These are phyloP conservation scores for Heliconius hermathena DNA, from an alignment of 1,140 invertebrate species.

Conservation along the genomic window DNA sequence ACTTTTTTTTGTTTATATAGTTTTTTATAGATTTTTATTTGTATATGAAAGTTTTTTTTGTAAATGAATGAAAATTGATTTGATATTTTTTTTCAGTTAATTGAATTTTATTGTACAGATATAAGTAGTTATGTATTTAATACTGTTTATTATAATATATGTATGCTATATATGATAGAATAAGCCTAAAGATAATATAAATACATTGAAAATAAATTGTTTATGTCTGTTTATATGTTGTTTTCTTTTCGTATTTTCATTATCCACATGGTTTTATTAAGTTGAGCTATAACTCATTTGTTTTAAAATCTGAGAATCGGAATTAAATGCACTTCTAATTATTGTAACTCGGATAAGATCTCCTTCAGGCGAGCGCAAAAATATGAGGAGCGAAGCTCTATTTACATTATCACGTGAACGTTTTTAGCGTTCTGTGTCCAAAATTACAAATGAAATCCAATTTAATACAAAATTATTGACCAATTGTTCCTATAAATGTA, in stretches of 20 bases:
- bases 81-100: background rate
- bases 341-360: no score
- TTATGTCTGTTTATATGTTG: background rate
- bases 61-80: background rate
- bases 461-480: no score
- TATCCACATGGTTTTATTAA: background rate
- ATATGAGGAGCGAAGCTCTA: no score
- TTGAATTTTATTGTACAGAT: background rate
- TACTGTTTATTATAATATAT: background rate
- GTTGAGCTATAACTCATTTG: no score
- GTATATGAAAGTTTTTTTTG: background rate
- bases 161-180: background rate
- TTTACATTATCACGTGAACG: no score
- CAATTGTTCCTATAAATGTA: no score
- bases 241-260: background rate
- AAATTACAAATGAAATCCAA: no score
- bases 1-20: no score
- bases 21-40: background rate
- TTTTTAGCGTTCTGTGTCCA: no score
- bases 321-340: no score
- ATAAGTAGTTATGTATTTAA: background rate
- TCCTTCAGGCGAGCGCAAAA: no score
- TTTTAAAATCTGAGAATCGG: no score
- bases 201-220: slow-evolving; percentile 1
- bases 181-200: background rate